Base-by-base conservation (phyloP, 2,888 invertebrate species). In the Drosophila stalkeri region DNA sequence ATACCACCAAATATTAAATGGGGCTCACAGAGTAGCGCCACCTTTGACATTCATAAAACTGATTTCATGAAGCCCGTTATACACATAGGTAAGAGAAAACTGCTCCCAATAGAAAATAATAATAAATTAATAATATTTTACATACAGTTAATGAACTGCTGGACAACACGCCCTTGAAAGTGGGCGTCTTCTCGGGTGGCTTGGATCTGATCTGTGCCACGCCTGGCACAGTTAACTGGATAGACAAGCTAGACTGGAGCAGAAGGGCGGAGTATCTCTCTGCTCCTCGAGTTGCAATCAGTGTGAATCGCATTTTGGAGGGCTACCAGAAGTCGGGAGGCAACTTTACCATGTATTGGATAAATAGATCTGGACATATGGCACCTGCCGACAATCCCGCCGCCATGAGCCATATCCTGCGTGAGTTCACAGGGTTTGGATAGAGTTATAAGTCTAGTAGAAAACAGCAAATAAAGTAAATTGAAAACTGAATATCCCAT, bases 41-140 rank as follows among this genome's bases (percentile, higher is more conserved):
- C 97, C 0, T 97, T 97, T 86, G 79, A 91, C n/a, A 91, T 93
- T 20, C 94, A 96, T 44, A 79, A 89, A 4, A 94, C 81, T 11
- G 97, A 97, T 90, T 97, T 97, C 86, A 97, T 97, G 97, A 96
- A 96, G 91, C 97, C 97, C 0, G 97, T 96, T 14, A 95, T 95
- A 14, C 93, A 95, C 69, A 94, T 94, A 91, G 95, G 96, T 96
- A 92, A 46, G 43, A 18, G 8, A 5, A 2, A 4, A 2, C 2
- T 12, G 3, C 11, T 1, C 9, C 3, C 16, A 8, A 12, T 35
- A 41, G 7, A 4, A 11, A 16, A n/a, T 12, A 11, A 8, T 4
- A 2, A 14, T 7, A 35, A 2, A 1, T 56, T 33, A 57, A 9
- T 2, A 0, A 33, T 33, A 94, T 16, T 11, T 2, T 14, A 3